phyloP scores from a whole-genome alignment of 2,113 vertebrate species.

The Dicrurus megarhynchus region DNA sequence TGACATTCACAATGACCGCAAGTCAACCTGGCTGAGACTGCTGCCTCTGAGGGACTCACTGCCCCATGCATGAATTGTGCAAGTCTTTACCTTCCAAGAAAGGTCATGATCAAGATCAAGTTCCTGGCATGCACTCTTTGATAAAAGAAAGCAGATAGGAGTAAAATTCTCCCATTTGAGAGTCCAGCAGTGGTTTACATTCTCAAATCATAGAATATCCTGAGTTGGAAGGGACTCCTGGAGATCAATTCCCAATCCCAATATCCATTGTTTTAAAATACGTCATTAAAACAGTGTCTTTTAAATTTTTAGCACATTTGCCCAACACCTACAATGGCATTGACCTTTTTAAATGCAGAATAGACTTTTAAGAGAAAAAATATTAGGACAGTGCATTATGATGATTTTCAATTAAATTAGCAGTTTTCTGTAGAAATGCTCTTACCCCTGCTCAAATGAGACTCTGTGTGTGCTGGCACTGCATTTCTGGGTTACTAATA shows the following conservation, averaged over 20 bases:
- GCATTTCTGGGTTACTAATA: background rate
- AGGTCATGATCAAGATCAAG: background rate
- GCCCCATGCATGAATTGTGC: background rate
- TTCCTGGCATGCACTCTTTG: background rate
- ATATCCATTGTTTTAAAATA: background rate
- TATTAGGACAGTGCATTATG: background rate
- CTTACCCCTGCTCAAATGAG: background rate
- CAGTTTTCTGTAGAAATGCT: background rate
- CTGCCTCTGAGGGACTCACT: background rate
- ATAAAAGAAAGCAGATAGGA: background rate
- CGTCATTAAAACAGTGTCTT: background rate
- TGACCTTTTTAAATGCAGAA: constrained; percentile 7
- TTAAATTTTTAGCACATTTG: background rate
- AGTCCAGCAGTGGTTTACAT: background rate
- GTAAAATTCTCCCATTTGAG: background rate
- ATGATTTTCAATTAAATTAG: constrained; percentile 1
- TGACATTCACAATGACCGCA: background rate
- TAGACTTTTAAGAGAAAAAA: background rate
- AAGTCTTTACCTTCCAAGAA: background rate
- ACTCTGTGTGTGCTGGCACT: background rate
- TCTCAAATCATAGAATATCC: background rate
- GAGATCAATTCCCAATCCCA: background rate
- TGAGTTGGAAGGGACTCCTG: background rate
- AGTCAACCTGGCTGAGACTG: background rate
- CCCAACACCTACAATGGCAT: background rate